phyloP scores from a whole-genome alignment of 2,113 vertebrate species.

The Herpetotheres cachinnans region DNA sequence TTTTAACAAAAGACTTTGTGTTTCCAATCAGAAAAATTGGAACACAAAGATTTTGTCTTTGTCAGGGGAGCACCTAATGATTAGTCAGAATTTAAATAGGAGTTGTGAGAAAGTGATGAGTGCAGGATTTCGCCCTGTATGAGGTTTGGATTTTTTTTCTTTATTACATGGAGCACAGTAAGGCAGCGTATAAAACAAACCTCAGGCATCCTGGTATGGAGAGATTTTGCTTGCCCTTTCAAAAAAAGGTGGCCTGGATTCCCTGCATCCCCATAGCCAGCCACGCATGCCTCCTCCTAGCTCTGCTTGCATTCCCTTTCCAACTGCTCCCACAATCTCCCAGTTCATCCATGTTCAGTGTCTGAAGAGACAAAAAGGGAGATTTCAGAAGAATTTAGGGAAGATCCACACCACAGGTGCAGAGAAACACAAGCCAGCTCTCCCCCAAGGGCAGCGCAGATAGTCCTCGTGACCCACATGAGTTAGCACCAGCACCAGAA shows the following conservation, averaged over 20 bases:
- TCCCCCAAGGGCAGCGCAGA: background rate
- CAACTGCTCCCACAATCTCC: background rate
- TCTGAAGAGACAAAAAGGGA: background rate
- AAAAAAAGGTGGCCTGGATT: background rate
- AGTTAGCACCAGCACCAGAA: background rate
- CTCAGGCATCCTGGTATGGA: background rate
- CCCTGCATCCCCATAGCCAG: background rate
- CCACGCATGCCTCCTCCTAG: background rate
- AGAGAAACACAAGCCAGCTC: background rate
- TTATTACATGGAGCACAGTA: background rate
- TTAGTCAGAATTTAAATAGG: background rate
- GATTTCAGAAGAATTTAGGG: background rate
- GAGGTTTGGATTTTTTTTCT: background rate
- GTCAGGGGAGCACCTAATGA: background rate
- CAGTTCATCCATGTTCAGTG: background rate
- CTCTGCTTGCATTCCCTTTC: background rate
- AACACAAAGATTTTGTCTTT: background rate
- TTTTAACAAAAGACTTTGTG: background rate
- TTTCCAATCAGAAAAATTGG: background rate
- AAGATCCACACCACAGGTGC: background rate
- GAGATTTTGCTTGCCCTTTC: background rate
- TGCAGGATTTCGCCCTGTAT: background rate
- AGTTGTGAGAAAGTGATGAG: background rate
- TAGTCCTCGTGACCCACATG: fast-evolving
- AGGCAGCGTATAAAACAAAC: background rate